These are phyloP conservation scores for Myopa tessellatipennis DNA, from an alignment of 2,888 invertebrate genomes.

Conservation along the genomic window DNA sequence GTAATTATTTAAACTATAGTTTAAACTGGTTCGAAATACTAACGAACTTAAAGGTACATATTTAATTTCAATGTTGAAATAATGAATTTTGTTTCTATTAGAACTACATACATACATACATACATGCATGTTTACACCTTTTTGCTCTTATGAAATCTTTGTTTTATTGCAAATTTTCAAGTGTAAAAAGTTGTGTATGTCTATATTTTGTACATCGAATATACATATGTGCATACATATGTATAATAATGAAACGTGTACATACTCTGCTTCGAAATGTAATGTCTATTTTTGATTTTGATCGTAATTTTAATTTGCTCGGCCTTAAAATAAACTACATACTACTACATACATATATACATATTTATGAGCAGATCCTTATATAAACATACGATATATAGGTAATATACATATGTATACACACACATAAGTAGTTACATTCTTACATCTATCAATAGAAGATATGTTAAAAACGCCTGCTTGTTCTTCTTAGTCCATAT, in stretches of 20 bases:
- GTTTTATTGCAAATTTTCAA: background rate
- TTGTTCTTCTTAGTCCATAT: too few relatives aligned
- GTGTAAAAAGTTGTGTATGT: background rate
- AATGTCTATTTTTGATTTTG: constrained; percentile 16
- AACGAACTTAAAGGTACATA: background rate
- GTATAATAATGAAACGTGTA: background rate
- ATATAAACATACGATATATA: background rate
- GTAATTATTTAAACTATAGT: background rate
- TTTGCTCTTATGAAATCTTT: background rate
- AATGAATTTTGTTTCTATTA: background rate
- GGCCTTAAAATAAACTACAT: constrained; percentile 10
- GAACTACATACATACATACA: background rate
- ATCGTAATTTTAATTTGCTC: constrained; percentile 16
- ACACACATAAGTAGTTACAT: background rate
- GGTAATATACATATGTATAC: background rate
- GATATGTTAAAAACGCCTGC: too few relatives aligned
- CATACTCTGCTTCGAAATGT: background rate
- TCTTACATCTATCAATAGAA: too few relatives aligned
- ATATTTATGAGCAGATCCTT: background rate
- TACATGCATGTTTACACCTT: background rate
- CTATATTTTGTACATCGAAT: background rate
- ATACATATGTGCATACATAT: background rate
- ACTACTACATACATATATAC: background rate
- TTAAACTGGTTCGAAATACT: background rate
- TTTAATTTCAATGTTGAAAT: background rate